Percentiles rank a stretch among this genome's conserved stretches.
Evolutionary conservation across 2,888 invertebrate genomes (phyloP).

Genomic region (Acrocera orbiculus): DNA sequence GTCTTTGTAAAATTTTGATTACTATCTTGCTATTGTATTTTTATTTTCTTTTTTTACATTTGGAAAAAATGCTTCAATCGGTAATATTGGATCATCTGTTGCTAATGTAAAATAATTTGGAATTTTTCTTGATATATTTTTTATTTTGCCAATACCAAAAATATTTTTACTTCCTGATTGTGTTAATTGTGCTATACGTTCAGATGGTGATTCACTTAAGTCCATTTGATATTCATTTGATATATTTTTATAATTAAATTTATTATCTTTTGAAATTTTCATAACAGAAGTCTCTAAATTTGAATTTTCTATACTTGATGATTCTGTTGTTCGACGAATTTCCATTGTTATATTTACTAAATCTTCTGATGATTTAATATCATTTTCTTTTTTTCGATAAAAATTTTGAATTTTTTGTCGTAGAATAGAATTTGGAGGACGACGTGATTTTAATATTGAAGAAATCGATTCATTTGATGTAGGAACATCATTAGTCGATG

Average conservation of each 20-base stretch:
- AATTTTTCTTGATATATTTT: constrained; percentile 35
- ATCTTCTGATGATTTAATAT: constrained; percentile 28
- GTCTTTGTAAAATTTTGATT: no score
- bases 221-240: not conserved
- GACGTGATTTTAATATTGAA: not conserved
- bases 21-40: not conserved
- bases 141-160: constrained; percentile 48
- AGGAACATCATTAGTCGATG: not conserved
- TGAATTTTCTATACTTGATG: constrained; percentile 4
- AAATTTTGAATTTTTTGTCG: constrained; percentile 12
- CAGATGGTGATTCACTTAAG: not conserved
- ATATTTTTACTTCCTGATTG: constrained; percentile 51
- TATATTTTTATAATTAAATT: not conserved
- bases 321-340: constrained; percentile 11
- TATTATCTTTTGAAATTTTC: constrained; percentile 33
- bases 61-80: constrained; percentile 65
- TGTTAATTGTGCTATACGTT: constrained; percentile 34
- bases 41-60: constrained; percentile 30
- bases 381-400: constrained; percentile 30
- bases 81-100: constrained; percentile 61
- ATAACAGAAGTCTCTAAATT: constrained; percentile 37
- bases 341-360: constrained; percentile 23
- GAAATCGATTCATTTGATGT: no score
- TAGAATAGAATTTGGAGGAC: constrained; percentile 7
- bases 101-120: constrained; percentile 55